These are phyloP conservation scores for Parnassius mnemosyne DNA, from an alignment of 2,888 invertebrate genomes.

Conservation along the genomic window DNA sequence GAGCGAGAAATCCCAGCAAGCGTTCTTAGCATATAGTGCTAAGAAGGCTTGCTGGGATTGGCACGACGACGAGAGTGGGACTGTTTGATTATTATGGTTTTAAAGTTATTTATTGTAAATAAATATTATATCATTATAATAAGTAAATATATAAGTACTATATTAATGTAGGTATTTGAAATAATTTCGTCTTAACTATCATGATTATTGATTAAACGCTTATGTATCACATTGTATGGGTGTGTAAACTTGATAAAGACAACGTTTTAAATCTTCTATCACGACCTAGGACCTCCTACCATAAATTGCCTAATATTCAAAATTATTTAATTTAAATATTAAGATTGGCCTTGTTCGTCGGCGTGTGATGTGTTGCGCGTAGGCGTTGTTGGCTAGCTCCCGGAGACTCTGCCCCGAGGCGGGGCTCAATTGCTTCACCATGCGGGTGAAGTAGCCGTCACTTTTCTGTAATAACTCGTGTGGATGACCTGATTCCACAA, in stretches of 20 bases:
- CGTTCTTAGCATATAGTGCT: no score
- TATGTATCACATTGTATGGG: not conserved
- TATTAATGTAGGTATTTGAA: not conserved
- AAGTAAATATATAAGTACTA: not conserved
- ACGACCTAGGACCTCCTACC: no score
- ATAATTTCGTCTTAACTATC: constrained; percentile 1
- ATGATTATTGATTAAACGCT: not conserved
- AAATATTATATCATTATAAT: not conserved
- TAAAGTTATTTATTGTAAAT: not conserved
- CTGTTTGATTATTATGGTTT: no score
- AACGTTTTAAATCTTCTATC: no score
- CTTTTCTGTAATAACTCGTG: constrained; percentile 79
- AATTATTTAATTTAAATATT: constrained; percentile 26
- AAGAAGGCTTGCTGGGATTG: no score
- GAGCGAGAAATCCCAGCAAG: no score
- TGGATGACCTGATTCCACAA: constrained; percentile 87
- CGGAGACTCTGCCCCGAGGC: constrained; percentile 69
- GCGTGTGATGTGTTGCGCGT: constrained; percentile 64
- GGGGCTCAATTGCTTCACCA: constrained; percentile 83
- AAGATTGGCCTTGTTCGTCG: constrained; percentile 46
- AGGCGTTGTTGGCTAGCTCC: constrained; percentile 60
- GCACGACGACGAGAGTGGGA: no score
- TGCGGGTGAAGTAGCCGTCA: no score
- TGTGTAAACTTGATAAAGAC: not conserved
- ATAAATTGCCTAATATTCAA: no score